phyloP scores from a whole-genome alignment of 2,888 invertebrate genomes.

The Bhutanitis thaidina region DNA sequence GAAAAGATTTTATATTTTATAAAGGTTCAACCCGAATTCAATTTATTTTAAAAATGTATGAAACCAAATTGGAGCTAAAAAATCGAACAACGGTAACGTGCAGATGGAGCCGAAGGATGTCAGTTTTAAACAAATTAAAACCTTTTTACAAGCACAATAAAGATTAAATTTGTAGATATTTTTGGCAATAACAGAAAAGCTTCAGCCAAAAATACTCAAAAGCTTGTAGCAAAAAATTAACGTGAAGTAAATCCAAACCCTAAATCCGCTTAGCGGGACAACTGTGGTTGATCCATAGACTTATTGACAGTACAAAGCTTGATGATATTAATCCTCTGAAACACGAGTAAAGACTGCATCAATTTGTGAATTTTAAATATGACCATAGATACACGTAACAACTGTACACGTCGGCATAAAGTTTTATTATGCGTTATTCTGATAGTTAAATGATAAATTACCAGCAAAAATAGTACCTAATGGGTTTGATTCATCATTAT shows the following conservation, averaged over 20 bases:
- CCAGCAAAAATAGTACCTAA: no score
- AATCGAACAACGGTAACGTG: constrained; percentile 23
- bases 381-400: no score
- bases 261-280: constrained; percentile 31
- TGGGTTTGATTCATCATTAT: no score
- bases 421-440: no score
- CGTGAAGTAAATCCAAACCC: constrained; percentile 26
- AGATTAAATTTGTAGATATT: constrained; percentile 20
- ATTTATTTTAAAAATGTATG: constrained; percentile 34
- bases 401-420: no score
- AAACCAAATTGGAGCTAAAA: constrained; percentile 31
- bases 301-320: constrained; percentile 26
- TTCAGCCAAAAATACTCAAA: constrained; percentile 5
- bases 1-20: constrained; percentile 28
- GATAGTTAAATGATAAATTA: no score
- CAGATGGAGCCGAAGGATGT: constrained; percentile 17
- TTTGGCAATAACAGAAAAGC: background rate
- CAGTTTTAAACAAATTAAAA: background rate
- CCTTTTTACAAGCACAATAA: constrained; percentile 14
- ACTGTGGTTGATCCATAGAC: constrained; percentile 23
- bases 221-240: constrained; percentile 25
- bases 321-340: constrained; percentile 19
- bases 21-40: constrained; percentile 29
- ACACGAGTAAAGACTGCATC: background rate
- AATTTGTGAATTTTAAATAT: background rate